phyloP scores from a whole-genome alignment of 2,888 invertebrate genomes.

The Camptogramma bilineatum region DNA sequence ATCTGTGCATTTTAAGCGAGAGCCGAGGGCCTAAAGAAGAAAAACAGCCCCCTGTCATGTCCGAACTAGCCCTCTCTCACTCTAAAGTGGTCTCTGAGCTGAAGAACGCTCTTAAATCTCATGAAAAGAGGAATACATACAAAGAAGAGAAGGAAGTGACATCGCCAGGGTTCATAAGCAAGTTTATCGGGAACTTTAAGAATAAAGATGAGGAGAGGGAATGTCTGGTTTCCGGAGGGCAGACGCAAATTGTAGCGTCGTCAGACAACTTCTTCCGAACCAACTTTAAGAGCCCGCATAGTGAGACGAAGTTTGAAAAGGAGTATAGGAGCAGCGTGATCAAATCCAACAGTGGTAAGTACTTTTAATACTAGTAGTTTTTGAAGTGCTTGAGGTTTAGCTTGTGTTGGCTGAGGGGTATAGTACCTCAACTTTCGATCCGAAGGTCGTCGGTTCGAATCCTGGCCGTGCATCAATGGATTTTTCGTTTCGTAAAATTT shows the following conservation, averaged over 20 bases:
- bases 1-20: slow-evolving; percentile 84
- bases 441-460: too few species aligned
- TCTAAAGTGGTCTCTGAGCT: slow-evolving; percentile 80
- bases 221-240: slow-evolving; percentile 64
- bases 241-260: slow-evolving; percentile 75
- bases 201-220: slow-evolving; percentile 76
- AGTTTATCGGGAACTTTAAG: slow-evolving; percentile 79
- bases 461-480: too few species aligned
- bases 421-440: too few species aligned
- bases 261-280: slow-evolving; percentile 81
- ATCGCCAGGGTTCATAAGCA: slow-evolving; percentile 76
- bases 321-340: slow-evolving; percentile 72
- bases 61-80: slow-evolving; percentile 76
- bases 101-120: slow-evolving; percentile 79
- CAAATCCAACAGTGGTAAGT: slow-evolving; percentile 77
- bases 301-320: slow-evolving; percentile 68
- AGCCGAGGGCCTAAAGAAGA: slow-evolving; percentile 61
- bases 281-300: slow-evolving; percentile 74
- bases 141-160: slow-evolving; percentile 65
- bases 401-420: too few species aligned
- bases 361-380: not conserved
- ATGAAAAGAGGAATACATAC: slow-evolving; percentile 64
- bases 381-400: not conserved
- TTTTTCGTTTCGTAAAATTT: too few species aligned
- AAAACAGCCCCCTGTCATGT: slow-evolving; percentile 64